Conservation (phyloP, 2,797 vertebrate genomes). For the Hydrocynus forskahlii region DNA sequence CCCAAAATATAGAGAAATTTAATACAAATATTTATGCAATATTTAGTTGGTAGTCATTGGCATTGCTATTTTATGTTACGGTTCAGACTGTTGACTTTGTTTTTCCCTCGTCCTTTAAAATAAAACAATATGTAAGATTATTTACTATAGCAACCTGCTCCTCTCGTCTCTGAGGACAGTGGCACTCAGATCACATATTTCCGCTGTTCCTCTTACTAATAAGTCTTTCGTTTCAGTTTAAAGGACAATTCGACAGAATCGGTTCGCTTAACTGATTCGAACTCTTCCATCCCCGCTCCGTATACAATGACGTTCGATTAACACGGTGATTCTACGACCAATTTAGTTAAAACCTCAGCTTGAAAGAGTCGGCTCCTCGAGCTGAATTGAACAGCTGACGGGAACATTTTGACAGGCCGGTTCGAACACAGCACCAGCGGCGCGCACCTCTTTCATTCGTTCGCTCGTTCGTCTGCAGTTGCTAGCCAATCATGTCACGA, state of each 20-base stretch:
- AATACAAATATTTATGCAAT: too few relatives aligned
- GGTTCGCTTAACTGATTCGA: not conserved
- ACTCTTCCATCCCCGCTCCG: not conserved
- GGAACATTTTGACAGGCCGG: not conserved
- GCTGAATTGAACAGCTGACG: not conserved
- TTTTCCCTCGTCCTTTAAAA: too few relatives aligned
- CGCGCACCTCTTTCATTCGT: not conserved
- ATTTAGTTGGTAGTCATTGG: too few relatives aligned
- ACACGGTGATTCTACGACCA: not conserved
- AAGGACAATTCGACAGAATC: not conserved
- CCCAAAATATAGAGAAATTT: too few relatives aligned
- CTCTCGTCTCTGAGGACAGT: too few relatives aligned
- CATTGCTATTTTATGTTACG: too few relatives aligned
- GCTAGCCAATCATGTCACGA: conserved; percentile 58
- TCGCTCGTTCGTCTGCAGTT: conserved; percentile 46
- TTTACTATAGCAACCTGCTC: too few relatives aligned
- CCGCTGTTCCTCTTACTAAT: too few relatives aligned
- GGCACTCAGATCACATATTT: too few relatives aligned
- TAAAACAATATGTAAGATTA: too few relatives aligned
- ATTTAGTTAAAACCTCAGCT: not conserved
- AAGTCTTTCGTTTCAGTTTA: not conserved
- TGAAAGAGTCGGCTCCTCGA: not conserved
- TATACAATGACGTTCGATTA: not conserved
- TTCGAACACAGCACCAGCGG: not conserved
- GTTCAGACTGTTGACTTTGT: too few relatives aligned